phyloP scores from a whole-genome alignment of 2,888 invertebrate species.

The Oegoconia quadripuncta region DNA sequence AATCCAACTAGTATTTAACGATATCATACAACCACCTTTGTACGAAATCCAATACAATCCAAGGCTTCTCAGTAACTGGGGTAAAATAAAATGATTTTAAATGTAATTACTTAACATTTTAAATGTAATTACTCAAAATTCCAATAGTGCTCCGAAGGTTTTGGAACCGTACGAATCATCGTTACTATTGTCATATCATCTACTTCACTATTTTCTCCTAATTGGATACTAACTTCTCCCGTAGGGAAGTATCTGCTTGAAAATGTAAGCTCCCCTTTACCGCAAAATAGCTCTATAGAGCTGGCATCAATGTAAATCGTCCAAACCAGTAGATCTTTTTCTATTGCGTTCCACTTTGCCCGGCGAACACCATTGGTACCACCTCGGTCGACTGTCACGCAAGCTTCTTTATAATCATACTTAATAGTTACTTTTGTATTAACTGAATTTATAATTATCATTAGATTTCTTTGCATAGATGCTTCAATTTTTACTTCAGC shows the following conservation, averaged over 20 bases:
- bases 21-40: too few relatives aligned
- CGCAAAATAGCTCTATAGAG: conserved; percentile 52
- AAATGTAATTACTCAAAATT: too few relatives aligned
- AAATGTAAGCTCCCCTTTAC: conserved; percentile 49
- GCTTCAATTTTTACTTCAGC: conserved; percentile 44
- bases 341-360: conserved; percentile 43
- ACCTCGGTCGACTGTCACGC: conserved; percentile 50
- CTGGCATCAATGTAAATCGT: conserved; percentile 50
- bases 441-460: conserved; percentile 38
- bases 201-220: conserved; percentile 24
- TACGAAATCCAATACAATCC: too few relatives aligned
- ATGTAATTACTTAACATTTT: too few relatives aligned
- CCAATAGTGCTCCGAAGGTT: neutral
- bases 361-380: conserved; percentile 49
- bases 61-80: too few relatives aligned
- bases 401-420: conserved; percentile 33
- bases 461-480: conserved; percentile 26
- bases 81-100: neutral
- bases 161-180: conserved; percentile 34
- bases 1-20: too few relatives aligned
- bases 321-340: conserved; percentile 26
- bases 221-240: conserved; percentile 27
- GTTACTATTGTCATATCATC: conserved; percentile 25
- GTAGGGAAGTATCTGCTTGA: conserved; percentile 52
- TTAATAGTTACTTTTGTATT: conserved; percentile 34